Conservation (phyloP, 2,888 invertebrate species). For the Allophyes oxyacanthae region DNA sequence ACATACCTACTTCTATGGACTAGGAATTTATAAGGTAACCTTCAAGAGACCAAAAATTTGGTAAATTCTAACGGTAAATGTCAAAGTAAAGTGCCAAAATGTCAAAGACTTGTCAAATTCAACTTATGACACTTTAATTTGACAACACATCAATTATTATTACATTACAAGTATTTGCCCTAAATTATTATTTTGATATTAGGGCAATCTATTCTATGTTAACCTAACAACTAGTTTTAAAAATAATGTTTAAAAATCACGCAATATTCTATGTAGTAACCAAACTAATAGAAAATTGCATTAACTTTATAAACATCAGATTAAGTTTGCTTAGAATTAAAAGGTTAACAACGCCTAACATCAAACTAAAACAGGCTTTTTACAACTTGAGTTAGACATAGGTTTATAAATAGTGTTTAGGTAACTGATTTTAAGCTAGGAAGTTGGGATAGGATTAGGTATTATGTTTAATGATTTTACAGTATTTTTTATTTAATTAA, state of each 20-base stretch:
- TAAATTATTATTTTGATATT: conserved; percentile 43
- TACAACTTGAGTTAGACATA: conserved; percentile 30
- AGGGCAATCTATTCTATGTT: conserved; percentile 52
- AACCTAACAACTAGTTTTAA: conserved; percentile 34
- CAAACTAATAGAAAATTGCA: conserved; percentile 48
- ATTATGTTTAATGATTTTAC: conserved; percentile 9
- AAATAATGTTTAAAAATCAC: conserved; percentile 32
- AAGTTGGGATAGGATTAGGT: conserved; percentile 7
- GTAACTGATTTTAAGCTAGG: conserved; percentile 22
- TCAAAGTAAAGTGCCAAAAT: conserved; percentile 33
- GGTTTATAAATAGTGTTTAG: conserved; percentile 11
- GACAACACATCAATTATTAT: conserved; percentile 30
- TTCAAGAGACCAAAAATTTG: conserved; percentile 67
- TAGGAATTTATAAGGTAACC: conserved; percentile 83
- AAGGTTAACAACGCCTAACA: conserved; percentile 35
- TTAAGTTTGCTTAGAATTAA: conserved; percentile 27
- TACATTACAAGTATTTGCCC: conserved; percentile 30
- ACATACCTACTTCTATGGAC: conserved; percentile 77
- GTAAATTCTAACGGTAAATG: conserved; percentile 49
- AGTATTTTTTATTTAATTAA: conserved; percentile 39
- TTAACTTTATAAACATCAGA: conserved; percentile 26
- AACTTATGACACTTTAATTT: conserved; percentile 40
- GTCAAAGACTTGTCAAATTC: conserved; percentile 16
- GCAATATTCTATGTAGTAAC: conserved; percentile 33
- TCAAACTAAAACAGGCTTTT: conserved; percentile 40